A percentile compares a stretch with the other conserved stretches of the same genome.
Conservation (phyloP, 1,140 invertebrate genomes). For the Paracyclopina nana region DNA sequence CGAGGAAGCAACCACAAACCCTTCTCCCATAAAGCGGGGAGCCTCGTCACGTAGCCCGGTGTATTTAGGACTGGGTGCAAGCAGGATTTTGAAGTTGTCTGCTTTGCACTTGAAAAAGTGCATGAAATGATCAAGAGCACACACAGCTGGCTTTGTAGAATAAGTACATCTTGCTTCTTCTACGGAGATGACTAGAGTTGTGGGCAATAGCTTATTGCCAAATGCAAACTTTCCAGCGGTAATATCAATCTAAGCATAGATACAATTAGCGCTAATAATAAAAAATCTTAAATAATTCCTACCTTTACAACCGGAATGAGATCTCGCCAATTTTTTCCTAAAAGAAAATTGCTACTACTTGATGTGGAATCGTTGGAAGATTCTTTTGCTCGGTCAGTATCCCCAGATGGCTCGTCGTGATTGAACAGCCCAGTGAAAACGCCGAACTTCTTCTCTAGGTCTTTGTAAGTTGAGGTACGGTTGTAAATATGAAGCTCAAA, state of each 20-base stretch:
- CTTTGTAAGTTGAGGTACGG: constrained; percentile 63
- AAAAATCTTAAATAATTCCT: too few relatives aligned
- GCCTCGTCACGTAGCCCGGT: constrained; percentile 82
- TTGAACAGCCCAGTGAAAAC: constrained; percentile 25
- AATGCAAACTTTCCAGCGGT: constrained; percentile 44
- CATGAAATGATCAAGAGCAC: constrained; percentile 81
- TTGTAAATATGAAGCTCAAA: constrained; percentile 94
- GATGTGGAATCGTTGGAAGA: constrained; percentile 15
- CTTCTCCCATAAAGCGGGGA: constrained; percentile 90
- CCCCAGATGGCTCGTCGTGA: constrained; percentile 25
- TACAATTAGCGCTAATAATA: neutral
- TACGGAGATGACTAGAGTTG: constrained; percentile 60
- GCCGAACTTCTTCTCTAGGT: constrained; percentile 72
- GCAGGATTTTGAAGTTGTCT: constrained; percentile 80
- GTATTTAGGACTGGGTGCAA: constrained; percentile 81
- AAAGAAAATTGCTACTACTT: constrained; percentile 17
- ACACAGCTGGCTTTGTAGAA: constrained; percentile 82
- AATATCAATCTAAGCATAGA: constrained; percentile 13
- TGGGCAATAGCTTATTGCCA: constrained; percentile 85
- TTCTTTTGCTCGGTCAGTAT: constrained; percentile 23
- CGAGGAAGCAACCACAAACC: constrained; percentile 86
- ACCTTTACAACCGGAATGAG: constrained; percentile 93
- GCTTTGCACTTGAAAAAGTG: constrained; percentile 83
- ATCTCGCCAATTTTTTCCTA: constrained; percentile 60
- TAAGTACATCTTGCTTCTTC: constrained; percentile 89